Evolutionary conservation across 2,888 invertebrate genomes (phyloP), one percentile per base, ranked within the genome.

Genomic region (Corbicula japonica): DNA sequence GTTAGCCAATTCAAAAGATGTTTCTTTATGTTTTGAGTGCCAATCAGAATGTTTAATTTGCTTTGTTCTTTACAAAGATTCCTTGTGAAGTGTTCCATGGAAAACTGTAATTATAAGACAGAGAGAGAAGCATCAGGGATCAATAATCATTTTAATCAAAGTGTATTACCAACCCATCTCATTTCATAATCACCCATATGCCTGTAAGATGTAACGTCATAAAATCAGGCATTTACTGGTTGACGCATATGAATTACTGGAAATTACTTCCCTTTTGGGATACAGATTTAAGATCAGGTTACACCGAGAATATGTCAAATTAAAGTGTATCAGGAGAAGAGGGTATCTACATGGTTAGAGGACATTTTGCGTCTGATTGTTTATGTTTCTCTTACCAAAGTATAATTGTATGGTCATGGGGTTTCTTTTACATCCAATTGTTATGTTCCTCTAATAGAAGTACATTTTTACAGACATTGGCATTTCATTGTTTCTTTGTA

Each of bases 241-340:
- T 77, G 61, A 28, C 62, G 72, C 72, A 68, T 73, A 72, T 62
- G 62, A 62, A 62, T 62, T 61, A 41, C 48, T 48, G 46, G 38
- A 68, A 69, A 77, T 77, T 62, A 72, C 72, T 56, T 73, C 72
- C 72, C 77, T 54, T 72, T 61, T 63, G 76, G n/a, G n/a, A n/a
- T n/a, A n/a, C n/a, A n/a, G n/a, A n/a, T n/a, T n/a, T n/a, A n/a
- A n/a, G n/a, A n/a, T n/a, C n/a, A n/a, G n/a, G n/a, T n/a, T n/a
- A n/a, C n/a, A n/a, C n/a, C n/a, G n/a, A n/a, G n/a, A n/a, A n/a
- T n/a, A n/a, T n/a, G n/a, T n/a, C n/a, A n/a, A n/a, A n/a, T n/a
- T n/a, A n/a, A n/a, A 35, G 32, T 15, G 58, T 35, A 21, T 35
- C 58, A 35, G 58, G 58, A 58, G 21, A 58, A 58, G n/a, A n/a